Evolutionary conservation across 2,888 invertebrate species (phyloP), one percentile per base, ranked within the genome.

Genomic region (Capitulum mitella): DNA sequence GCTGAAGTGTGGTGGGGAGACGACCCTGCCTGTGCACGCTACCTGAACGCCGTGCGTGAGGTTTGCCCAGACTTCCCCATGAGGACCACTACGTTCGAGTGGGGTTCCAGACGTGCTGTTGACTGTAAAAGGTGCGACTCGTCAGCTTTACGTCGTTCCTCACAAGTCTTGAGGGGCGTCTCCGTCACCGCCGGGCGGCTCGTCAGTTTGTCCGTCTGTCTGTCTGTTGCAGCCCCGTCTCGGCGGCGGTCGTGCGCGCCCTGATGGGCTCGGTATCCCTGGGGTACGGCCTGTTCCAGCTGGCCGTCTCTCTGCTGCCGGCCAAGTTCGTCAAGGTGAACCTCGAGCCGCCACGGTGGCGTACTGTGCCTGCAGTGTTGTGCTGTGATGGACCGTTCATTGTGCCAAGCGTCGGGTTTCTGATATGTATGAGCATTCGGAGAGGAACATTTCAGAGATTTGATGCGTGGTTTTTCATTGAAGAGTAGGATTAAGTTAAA

Each of bases 201-300:
- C 0, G 26, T 29, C 10, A 22, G 34, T 43, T 14, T 46, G 46
- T 46, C 46, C 14, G 46, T 46, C 46, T 46, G 46, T 46, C 46
- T 46, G 46, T 46, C 48, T 80, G 74, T 78, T 80, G 16, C 80
- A 82, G 83, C 74, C 81, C 83, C 77, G 85, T 89, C 70, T 88
- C 88, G 77, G 87, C 87, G 43, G 87, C 87, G 54, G 88, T 88
- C 79, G 87, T 90, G 29, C 85, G 86, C 37, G 86, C 91, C n/a
- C 84, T 92, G 64, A 89, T 91, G 88, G 88, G 90, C 12, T 90
- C 90, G 0, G 90, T 91, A 12, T 90, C 90, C 83, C 91, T 92
- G 84, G 92, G 91, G 6, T 91, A 90, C 82, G 92, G 92, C 26
- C 86, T 90, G 58, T 90, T 92, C 83, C 91, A 91, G 83, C 85